Conservation (phyloP, 2,888 invertebrate genomes). For the Rhagonycha lutea region DNA sequence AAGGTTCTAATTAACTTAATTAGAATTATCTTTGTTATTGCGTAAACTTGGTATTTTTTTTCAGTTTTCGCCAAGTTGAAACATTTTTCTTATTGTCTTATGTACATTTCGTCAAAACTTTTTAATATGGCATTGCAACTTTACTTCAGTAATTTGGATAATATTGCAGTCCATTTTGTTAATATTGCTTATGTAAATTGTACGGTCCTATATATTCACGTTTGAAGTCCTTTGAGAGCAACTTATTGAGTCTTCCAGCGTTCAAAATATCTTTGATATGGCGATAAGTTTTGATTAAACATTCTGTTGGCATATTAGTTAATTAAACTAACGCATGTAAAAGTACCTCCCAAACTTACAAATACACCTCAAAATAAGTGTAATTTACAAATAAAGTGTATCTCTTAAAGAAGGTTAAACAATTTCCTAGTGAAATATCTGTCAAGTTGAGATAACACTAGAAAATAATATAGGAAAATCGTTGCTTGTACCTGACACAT, state of each 20-base stretch:
- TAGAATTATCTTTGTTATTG: background rate
- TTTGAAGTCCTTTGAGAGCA: background rate
- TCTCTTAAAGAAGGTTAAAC: background rate
- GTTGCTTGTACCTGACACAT: constrained; percentile 13
- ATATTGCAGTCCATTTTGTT: background rate
- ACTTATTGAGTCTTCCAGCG: background rate
- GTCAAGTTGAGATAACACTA: background rate
- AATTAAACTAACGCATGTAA: background rate
- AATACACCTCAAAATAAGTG: background rate
- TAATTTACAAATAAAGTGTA: background rate
- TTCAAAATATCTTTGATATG: background rate
- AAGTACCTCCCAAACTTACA: background rate
- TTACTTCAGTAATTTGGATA: background rate
- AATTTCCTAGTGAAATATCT: background rate
- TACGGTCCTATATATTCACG: background rate
- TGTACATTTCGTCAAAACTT: background rate
- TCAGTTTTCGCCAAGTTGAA: background rate
- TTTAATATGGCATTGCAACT: background rate
- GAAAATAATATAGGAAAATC: background rate
- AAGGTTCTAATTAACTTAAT: background rate
- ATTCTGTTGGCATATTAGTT: background rate
- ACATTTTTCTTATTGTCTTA: background rate
- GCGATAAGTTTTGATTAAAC: background rate
- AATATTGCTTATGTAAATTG: background rate
- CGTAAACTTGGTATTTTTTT: background rate